phyloP scores from a whole-genome alignment of 2,797 vertebrate species.

The Chelmon rostratus region DNA sequence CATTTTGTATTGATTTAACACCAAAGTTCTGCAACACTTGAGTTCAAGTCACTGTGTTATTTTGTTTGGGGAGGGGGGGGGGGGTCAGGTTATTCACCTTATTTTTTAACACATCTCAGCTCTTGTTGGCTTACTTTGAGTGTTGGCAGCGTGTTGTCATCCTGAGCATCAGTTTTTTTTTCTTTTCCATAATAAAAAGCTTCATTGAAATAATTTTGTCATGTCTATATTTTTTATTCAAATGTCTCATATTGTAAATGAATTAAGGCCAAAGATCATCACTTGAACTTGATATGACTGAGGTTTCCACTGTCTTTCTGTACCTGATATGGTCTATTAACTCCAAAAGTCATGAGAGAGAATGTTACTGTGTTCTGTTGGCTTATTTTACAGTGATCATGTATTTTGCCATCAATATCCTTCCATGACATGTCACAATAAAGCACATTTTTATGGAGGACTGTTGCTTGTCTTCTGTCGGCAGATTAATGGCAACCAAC shows the following conservation, averaged over 20 bases:
- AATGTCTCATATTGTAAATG: slow-evolving; percentile 22
- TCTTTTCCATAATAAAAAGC: slow-evolving; percentile 78
- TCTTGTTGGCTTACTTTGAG: slow-evolving; percentile 60
- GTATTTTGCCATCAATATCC: slow-evolving; percentile 67
- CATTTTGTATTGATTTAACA: slow-evolving; percentile 74
- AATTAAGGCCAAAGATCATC: slow-evolving; percentile 70
- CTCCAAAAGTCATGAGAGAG: slow-evolving; percentile 48
- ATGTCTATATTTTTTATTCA: slow-evolving; percentile 36
- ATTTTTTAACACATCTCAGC: slow-evolving; percentile 31
- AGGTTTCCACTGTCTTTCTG: slow-evolving; percentile 27
- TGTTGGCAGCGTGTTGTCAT: slow-evolving; percentile 64
- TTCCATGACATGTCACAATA: slow-evolving; percentile 80
- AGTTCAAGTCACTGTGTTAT: slow-evolving; percentile 62
- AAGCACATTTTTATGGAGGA: slow-evolving; percentile 84
- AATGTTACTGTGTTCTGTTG: slow-evolving; percentile 56
- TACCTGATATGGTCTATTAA: slow-evolving; percentile 19
- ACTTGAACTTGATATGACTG: slow-evolving; percentile 37
- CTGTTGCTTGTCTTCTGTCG: slow-evolving; percentile 53
- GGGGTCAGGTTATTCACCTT: slow-evolving; percentile 41
- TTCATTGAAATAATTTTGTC: slow-evolving; percentile 69
- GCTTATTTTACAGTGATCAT: slow-evolving; percentile 60
- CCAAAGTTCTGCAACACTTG: slow-evolving; percentile 76
- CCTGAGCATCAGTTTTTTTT: slow-evolving; percentile 56
- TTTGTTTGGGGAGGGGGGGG: slow-evolving; percentile 4
- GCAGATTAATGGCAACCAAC: background rate